These are phyloP conservation scores for Protaetia brevitarsis DNA, from an alignment of 1,140 invertebrate genomes.

Conservation along the genomic window DNA sequence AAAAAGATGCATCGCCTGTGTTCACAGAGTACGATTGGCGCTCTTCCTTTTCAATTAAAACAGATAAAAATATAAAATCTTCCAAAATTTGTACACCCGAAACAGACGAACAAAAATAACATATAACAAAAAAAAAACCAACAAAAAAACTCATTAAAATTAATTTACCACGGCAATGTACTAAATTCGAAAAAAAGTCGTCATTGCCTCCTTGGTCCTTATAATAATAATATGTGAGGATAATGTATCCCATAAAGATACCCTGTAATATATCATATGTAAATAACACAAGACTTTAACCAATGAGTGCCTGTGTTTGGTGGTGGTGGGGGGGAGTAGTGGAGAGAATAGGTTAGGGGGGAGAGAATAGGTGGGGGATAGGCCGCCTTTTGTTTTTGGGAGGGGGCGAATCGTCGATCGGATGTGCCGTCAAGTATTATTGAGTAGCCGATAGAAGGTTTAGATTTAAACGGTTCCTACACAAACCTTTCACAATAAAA, in stretches of 20 bases:
- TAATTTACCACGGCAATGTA: slow-evolving; percentile 44
- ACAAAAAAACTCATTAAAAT: slow-evolving; percentile 39
- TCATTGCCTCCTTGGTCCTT: slow-evolving; percentile 48
- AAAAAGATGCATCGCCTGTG: too few relatives aligned
- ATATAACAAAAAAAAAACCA: too few relatives aligned
- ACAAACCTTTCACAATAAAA: too few relatives aligned
- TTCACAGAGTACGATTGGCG: too few relatives aligned
- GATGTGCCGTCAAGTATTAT: too few relatives aligned
- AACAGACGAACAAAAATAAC: slow-evolving; percentile 21
- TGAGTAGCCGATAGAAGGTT: background rate
- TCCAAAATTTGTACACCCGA: too few relatives aligned
- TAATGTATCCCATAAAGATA: slow-evolving; percentile 51
- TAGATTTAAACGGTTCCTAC: too few relatives aligned
- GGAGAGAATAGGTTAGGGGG: too few relatives aligned
- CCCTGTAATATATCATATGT: slow-evolving; percentile 51
- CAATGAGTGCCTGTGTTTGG: slow-evolving; percentile 50
- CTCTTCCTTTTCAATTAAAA: too few relatives aligned
- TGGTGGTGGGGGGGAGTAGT: too few relatives aligned
- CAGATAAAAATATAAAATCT: too few relatives aligned
- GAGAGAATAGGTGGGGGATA: slow-evolving; percentile 28
- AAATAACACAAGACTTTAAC: slow-evolving; percentile 48
- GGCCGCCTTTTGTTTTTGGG: slow-evolving; percentile 35
- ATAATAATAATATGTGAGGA: slow-evolving; percentile 48
- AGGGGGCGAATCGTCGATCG: slow-evolving; percentile 41
- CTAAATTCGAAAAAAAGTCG: slow-evolving; percentile 33